These are phyloP conservation scores for Clistopyga incitator DNA, from an alignment of 2,888 invertebrate species.

Conservation along the genomic window DNA sequence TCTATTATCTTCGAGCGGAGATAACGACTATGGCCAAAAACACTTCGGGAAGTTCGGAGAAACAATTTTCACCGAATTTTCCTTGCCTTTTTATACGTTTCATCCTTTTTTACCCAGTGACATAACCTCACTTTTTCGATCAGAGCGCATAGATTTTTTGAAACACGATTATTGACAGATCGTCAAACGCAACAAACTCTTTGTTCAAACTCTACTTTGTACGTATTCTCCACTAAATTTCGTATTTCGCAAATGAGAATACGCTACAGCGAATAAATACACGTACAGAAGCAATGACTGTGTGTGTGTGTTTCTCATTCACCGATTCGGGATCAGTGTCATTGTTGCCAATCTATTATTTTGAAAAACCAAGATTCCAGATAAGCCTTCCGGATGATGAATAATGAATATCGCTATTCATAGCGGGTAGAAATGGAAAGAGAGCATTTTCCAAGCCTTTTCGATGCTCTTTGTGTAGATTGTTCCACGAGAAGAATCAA, in stretches of 20 bases:
- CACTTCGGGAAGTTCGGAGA: too few species aligned
- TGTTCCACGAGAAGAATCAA: not conserved
- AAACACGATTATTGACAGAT: constrained; percentile 41
- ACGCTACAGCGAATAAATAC: too few species aligned
- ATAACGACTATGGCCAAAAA: not conserved
- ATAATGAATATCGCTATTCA: too few species aligned
- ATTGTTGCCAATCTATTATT: constrained; percentile 45
- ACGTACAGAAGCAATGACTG: constrained; percentile 62
- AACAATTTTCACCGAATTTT: too few species aligned
- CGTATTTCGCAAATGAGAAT: too few species aligned
- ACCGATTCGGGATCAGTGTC: constrained; percentile 32
- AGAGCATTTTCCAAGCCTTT: too few species aligned
- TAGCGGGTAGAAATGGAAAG: too few species aligned
- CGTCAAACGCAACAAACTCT: constrained; percentile 51
- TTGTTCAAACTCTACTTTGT: too few species aligned
- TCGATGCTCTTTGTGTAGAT: too few species aligned
- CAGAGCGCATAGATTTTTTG: constrained; percentile 31
- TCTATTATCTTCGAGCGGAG: not conserved
- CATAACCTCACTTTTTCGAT: constrained; percentile 61
- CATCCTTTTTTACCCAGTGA: not conserved
- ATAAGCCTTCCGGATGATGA: too few species aligned
- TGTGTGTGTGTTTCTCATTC: constrained; percentile 51
- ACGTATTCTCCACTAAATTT: too few species aligned
- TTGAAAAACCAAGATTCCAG: not conserved
- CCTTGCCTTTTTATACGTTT: not conserved